Base-by-base conservation (phyloP, 1,140 invertebrate genomes). In the Agraylea sexmaculata region DNA sequence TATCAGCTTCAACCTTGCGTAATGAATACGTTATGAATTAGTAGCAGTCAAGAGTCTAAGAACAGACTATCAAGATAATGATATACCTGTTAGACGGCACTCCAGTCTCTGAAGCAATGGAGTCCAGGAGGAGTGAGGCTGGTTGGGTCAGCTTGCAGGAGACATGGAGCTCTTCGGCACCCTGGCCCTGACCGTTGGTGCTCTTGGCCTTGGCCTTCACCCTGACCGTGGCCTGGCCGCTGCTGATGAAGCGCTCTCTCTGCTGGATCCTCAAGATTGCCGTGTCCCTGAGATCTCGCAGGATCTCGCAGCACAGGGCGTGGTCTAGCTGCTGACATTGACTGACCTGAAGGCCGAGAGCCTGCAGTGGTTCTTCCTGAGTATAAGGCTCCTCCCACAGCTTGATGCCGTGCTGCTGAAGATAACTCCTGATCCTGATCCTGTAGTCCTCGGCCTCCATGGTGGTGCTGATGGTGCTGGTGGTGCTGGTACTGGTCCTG, bases 381-480 rank as follows among this genome's bases (percentile, higher is more conserved):
- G 69, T 73, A 54, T 78, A 86, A 0, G 82, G 82, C 21, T 70
- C 57, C 35, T 77, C 60, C 82, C 82, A 86, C 30, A 86, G 55
- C 53, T 82, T 83, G 1, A 83, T 61, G n/a, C n/a, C n/a, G n/a
- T n/a, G n/a, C n/a, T n/a, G n/a, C n/a, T n/a, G n/a, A n/a, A n/a
- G n/a, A n/a, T n/a, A n/a, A n/a, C n/a, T n/a, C n/a, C n/a, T n/a
- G n/a, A n/a, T n/a, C n/a, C n/a, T n/a, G n/a, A n/a, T n/a, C n/a
- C n/a, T n/a, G n/a, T n/a, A n/a, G n/a, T n/a, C n/a, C n/a, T n/a
- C n/a, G n/a, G n/a, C n/a, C n/a, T n/a, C n/a, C n/a, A n/a, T n/a
- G n/a, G n/a, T n/a, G n/a, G n/a, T n/a, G n/a, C n/a, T n/a, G n/a
- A n/a, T n/a, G n/a, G n/a, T n/a, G n/a, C n/a, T n/a, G n/a, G n/a